Conservation (phyloP, 2,888 invertebrate species). For the Hololepta plana region DNA sequence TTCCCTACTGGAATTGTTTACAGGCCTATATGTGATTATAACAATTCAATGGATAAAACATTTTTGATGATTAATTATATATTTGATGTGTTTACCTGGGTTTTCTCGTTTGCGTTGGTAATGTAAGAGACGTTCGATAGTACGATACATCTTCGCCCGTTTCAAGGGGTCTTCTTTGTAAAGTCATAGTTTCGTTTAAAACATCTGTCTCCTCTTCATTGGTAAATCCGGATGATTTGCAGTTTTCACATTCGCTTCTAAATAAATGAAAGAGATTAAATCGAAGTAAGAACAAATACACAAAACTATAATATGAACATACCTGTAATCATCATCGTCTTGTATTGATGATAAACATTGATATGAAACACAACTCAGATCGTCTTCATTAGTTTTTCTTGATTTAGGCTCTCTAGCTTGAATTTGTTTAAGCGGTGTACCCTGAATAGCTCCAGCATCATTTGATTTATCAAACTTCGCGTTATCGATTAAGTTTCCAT, state of each 20-base stretch:
- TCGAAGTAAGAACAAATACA: background rate
- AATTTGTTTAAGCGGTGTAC: slow-evolving; percentile 5
- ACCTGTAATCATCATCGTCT: slow-evolving; percentile 21
- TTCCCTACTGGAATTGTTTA: slow-evolving; percentile 24
- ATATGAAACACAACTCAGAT: slow-evolving; percentile 16
- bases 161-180: slow-evolving; percentile 39
- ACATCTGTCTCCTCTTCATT: slow-evolving; percentile 36
- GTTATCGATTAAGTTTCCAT: slow-evolving; percentile 10
- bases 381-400: slow-evolving; percentile 7
- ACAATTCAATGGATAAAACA: too few relatives aligned
- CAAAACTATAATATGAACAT: slow-evolving; percentile 7
- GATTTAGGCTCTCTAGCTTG: background rate
- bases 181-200: slow-evolving; percentile 47
- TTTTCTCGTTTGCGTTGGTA: slow-evolving; percentile 41
- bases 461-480: too few relatives aligned
- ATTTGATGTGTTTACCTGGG: slow-evolving; percentile 26
- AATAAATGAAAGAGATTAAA: slow-evolving; percentile 2
- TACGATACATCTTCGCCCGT: slow-evolving; percentile 30
- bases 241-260: slow-evolving; percentile 69
- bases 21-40: too few relatives aligned
- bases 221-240: slow-evolving; percentile 49
- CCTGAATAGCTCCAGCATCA: too few relatives aligned
- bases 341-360: slow-evolving; percentile 17
- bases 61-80: too few relatives aligned
- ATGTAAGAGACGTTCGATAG: slow-evolving; percentile 43